Evolutionary conservation across 2,113 vertebrate genomes (phyloP).

Genomic region (Oreotrochilus melanogaster): DNA sequence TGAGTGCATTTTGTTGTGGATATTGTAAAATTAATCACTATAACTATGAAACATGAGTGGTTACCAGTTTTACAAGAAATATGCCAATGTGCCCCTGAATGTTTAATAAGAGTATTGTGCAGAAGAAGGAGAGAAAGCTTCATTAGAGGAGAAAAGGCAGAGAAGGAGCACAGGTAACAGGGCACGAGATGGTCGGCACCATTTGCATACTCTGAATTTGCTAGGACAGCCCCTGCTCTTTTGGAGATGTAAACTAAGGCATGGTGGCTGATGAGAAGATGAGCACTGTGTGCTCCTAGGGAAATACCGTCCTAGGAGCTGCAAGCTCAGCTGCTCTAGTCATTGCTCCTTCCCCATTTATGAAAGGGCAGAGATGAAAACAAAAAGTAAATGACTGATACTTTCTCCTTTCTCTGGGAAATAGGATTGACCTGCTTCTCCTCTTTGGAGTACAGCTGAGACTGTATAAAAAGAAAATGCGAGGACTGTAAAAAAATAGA

Average conservation of each 20-base stretch:
- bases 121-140: not conserved
- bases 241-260: accelerated
- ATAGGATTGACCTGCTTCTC: not conserved
- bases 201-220: not conserved
- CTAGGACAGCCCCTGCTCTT: not conserved
- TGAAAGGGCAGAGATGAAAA: not conserved
- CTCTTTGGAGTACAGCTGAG: not conserved
- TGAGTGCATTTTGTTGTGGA: constrained; percentile 1
- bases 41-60: not conserved
- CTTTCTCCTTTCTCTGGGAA: constrained; percentile 4
- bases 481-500: not conserved
- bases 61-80: constrained; percentile 6
- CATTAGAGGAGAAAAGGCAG: not conserved
- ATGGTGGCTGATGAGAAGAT: accelerated
- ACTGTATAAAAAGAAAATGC: not conserved
- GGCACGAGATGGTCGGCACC: not conserved
- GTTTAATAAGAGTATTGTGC: not conserved
- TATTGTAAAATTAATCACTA: constrained; percentile 55
- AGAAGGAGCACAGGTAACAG: not conserved
- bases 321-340: not conserved
- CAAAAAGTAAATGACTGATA: not conserved
- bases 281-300: not conserved
- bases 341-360: not conserved
- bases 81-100: not conserved
- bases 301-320: not conserved